Evolutionary conservation across 2,797 vertebrate species (phyloP), one percentile per base, ranked within the genome.

Genomic region (Diplodus sargus): DNA sequence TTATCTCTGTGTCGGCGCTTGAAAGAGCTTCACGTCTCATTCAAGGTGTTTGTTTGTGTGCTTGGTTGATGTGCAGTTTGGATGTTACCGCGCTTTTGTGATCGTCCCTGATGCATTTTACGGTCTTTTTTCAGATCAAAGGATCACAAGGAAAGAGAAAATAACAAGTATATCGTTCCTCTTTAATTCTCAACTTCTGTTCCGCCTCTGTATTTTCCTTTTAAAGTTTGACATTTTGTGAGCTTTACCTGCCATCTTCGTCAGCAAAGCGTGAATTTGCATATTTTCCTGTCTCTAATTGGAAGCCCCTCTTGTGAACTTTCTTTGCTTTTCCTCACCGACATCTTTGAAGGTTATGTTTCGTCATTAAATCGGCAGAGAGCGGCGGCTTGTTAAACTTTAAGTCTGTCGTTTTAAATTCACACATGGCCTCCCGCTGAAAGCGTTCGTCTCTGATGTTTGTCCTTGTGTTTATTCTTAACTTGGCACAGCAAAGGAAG

Each of bases 401-500:
- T 69, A 0, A 54, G 45, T 59, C 43, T 9, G 39, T 47, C 15
- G 20, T 75, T 70, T 66, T 51, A 20, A 74, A 70, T 28, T 54
- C 58, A 58, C n/a, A 52, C 49, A 11, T 6, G 30, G 5, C 48
- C 23, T 74, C 59, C 70, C 13, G 63, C 28, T 52, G 51, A 54
- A 77, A 47, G 53, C 42, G 17, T 45, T 28, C 62, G 18, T 60
- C 52, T 90, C 49, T 81, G 39, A 83, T 84, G 54, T 86, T 77
- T 83, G 70, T 86, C 59, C 66, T 87, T 83, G 34, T 47, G 12
- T 79, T 74, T 53, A 22, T 45, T 64, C 25, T 79, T 20, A 14
- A 61, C 71, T 57, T 20, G 23, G 67, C 86, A 84, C 91, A 95
- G 95, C 89, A 95, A 93, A 92, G 90, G 86, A 82, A 95, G 91